A percentile compares a stretch with the other conserved stretches of the same genome.
Conservation (phyloP, 1,140 invertebrate species). For the Bombus superbus region DNA sequence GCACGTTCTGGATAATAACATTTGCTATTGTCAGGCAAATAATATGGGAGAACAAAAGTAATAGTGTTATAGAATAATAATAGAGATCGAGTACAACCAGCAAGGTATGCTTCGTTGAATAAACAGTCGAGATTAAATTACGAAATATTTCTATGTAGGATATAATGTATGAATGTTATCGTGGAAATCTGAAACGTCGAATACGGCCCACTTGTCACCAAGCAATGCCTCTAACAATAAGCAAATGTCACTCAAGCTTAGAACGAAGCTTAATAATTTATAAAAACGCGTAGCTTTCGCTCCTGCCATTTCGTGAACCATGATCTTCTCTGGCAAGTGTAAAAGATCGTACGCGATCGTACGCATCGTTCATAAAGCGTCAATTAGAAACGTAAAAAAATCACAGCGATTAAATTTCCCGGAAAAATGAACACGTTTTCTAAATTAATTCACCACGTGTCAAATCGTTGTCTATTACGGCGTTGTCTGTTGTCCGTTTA, state of each 20-base stretch:
- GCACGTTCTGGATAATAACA: not conserved
- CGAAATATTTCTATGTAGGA: not conserved
- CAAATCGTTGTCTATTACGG: not conserved
- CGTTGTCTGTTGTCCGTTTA: not conserved
- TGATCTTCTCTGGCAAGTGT: too few relatives aligned
- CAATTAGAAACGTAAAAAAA: not conserved
- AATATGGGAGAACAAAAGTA: not conserved
- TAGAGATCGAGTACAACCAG: not conserved
- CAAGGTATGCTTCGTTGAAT: not conserved
- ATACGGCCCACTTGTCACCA: not conserved
- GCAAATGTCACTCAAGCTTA: not conserved
- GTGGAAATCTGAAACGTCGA: not conserved
- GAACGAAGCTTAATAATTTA: not conserved
- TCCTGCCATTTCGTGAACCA: not conserved
- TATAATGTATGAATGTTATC: conserved; percentile 1
- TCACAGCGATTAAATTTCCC: not conserved
- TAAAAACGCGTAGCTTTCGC: not conserved
- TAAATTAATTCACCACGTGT: not conserved
- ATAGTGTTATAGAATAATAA: not conserved
- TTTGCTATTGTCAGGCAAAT: not conserved
- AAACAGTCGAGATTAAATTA: not conserved
- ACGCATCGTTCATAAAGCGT: not conserved
- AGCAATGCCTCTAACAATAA: not conserved
- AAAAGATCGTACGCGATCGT: too few relatives aligned
- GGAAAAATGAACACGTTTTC: not conserved